phyloP scores from a whole-genome alignment of 2,888 invertebrate species.

The Acleris emargana region DNA sequence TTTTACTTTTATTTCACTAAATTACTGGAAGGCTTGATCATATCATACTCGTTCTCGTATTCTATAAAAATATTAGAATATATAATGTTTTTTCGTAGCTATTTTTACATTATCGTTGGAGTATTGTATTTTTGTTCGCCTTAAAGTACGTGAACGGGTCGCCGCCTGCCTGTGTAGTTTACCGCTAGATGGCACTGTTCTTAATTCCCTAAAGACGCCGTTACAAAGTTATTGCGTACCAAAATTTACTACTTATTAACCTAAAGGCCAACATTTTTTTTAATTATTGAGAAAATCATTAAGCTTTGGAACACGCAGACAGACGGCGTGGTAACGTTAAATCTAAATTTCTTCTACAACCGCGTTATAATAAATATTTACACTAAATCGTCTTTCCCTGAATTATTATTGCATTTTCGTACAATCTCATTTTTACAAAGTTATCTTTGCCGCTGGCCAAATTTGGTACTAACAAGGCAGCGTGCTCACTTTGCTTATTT shows the following conservation, averaged over 20 bases:
- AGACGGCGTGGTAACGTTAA: slow-evolving; percentile 49
- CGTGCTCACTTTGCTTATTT: background rate
- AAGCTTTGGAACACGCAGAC: slow-evolving; percentile 43
- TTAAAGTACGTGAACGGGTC: slow-evolving; percentile 58
- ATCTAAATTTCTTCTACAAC: slow-evolving; percentile 65
- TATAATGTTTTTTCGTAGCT: slow-evolving; percentile 67
- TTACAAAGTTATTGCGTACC: slow-evolving; percentile 56
- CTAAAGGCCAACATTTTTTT: slow-evolving; percentile 18
- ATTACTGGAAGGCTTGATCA: slow-evolving; percentile 83
- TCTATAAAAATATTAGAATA: slow-evolving; percentile 84
- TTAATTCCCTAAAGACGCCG: slow-evolving; percentile 45
- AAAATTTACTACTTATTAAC: slow-evolving; percentile 32
- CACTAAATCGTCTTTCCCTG: slow-evolving; percentile 51
- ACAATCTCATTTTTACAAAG: slow-evolving; percentile 10
- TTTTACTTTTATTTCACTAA: slow-evolving; percentile 71
- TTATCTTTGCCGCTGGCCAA: slow-evolving; percentile 5
- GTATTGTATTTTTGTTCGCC: slow-evolving; percentile 71
- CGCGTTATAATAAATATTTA: slow-evolving; percentile 58
- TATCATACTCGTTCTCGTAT: slow-evolving; percentile 77
- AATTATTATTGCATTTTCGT: slow-evolving; percentile 32
- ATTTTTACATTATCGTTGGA: slow-evolving; percentile 74
- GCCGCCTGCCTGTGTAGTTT: slow-evolving; percentile 49
- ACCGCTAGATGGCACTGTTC: slow-evolving; percentile 51
- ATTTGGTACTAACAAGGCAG: slow-evolving; percentile 3
- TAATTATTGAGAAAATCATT: slow-evolving; percentile 11